Conservation (phyloP, 2,797 vertebrate species). For the Jordanella pulchra region DNA sequence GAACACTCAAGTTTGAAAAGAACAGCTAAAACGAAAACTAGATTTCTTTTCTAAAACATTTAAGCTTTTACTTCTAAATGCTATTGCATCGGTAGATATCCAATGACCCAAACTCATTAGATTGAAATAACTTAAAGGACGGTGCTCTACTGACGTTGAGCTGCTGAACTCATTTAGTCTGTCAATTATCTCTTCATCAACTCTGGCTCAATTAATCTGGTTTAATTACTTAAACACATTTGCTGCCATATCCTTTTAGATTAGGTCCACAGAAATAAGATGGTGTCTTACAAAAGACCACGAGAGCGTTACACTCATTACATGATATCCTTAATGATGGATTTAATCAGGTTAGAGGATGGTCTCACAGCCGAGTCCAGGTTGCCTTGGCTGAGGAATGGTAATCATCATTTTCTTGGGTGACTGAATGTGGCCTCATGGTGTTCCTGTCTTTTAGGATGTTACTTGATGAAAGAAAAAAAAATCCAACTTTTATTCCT, state of each 20-base stretch:
- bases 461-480: background rate
- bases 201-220: constrained; percentile 68
- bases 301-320: constrained; percentile 44
- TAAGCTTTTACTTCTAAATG: constrained; percentile 30
- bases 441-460: constrained; percentile 1
- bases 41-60: background rate
- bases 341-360: constrained; percentile 56
- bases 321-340: constrained; percentile 53
- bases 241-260: constrained; percentile 65
- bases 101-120: constrained; percentile 41
- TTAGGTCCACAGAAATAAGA: constrained; percentile 52
- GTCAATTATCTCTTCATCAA: constrained; percentile 73
- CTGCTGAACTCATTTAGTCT: constrained; percentile 58
- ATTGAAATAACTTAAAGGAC: constrained; percentile 36
- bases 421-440: constrained; percentile 10
- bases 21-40: background rate
- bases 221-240: constrained; percentile 73
- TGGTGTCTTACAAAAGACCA: constrained; percentile 57
- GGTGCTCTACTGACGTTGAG: constrained; percentile 35
- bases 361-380: constrained; percentile 32
- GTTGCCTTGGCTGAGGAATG: constrained; percentile 28
- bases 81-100: constrained; percentile 41
- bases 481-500: background rate
- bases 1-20: constrained; percentile 1
- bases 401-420: constrained; percentile 22